Percentiles rank a stretch among this genome's conserved stretches.
Evolutionary conservation across 2,113 vertebrate species (phyloP).

Genomic region (Melanocharis versteri): DNA sequence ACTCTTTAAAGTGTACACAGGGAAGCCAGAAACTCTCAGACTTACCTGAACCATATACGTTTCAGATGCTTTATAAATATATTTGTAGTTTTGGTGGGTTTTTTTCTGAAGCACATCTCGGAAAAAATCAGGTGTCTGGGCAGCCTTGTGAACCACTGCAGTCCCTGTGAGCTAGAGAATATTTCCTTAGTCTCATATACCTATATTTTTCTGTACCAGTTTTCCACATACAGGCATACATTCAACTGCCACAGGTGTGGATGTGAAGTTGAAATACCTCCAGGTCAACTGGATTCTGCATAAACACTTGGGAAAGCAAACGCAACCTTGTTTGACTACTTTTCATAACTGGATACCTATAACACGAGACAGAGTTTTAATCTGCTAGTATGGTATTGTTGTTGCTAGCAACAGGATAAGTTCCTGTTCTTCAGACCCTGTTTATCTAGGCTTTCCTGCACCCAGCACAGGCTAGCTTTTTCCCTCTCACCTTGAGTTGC

Average conservation of each 20-base stretch:
- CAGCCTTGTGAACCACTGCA: background rate
- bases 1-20: background rate
- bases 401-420: background rate
- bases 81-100: background rate
- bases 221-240: background rate
- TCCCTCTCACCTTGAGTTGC: background rate
- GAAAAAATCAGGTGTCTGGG: background rate
- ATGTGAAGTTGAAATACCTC: background rate
- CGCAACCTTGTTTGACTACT: background rate
- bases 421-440: background rate
- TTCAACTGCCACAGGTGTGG: background rate
- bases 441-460: background rate
- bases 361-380: background rate
- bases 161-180: background rate
- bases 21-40: background rate
- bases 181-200: background rate
- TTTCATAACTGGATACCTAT: background rate
- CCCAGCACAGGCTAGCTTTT: background rate
- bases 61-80: background rate
- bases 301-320: background rate
- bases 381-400: background rate
- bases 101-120: background rate
- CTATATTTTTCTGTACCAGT: background rate
- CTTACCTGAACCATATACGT: background rate
- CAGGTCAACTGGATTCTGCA: background rate